Evolutionary conservation across 1,140 invertebrate genomes (phyloP).

Genomic region (Ceratoteleas bidentatus): DNA sequence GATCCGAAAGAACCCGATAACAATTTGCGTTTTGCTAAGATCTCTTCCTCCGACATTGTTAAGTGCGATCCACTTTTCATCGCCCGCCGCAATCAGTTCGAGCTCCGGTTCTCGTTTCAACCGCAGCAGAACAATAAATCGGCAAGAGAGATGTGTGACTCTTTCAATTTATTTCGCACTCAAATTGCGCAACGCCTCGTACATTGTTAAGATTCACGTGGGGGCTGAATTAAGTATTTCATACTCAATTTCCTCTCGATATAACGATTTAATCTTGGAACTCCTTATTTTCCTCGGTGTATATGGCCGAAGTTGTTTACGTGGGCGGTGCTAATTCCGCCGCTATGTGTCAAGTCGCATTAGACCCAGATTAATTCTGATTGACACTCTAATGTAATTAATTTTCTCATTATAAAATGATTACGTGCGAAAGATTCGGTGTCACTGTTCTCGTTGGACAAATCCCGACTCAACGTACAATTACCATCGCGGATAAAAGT

Average conservation of each 20-base stretch:
- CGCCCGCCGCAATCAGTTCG: neutral
- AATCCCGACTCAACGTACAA: neutral
- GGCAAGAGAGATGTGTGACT: neutral
- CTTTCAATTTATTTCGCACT: slow-evolving; percentile 13
- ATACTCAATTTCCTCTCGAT: slow-evolving; percentile 18
- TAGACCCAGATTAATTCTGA: slow-evolving; percentile 22
- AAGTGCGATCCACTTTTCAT: slow-evolving; percentile 23
- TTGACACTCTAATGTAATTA: slow-evolving; percentile 32
- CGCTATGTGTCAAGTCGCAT: slow-evolving; percentile 2
- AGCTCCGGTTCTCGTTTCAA: slow-evolving; percentile 11
- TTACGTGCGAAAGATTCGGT: neutral
- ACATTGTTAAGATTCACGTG: slow-evolving; percentile 10
- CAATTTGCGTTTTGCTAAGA: slow-evolving; percentile 6
- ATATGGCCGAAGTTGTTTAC: neutral
- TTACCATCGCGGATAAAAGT: neutral
- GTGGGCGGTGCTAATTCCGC: slow-evolving; percentile 10
- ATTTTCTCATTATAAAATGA: slow-evolving; percentile 15
- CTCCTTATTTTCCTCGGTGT: slow-evolving; percentile 2
- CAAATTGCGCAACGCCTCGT: neutral
- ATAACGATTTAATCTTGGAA: slow-evolving; percentile 12
- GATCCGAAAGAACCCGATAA: neutral
- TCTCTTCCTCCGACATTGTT: slow-evolving; percentile 6
- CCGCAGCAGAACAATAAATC: slow-evolving; percentile 6
- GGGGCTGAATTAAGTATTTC: slow-evolving; percentile 11
- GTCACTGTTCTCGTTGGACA: neutral